Evolutionary conservation across 2,888 invertebrate genomes (phyloP).

Genomic region (Erebia palarica): DNA sequence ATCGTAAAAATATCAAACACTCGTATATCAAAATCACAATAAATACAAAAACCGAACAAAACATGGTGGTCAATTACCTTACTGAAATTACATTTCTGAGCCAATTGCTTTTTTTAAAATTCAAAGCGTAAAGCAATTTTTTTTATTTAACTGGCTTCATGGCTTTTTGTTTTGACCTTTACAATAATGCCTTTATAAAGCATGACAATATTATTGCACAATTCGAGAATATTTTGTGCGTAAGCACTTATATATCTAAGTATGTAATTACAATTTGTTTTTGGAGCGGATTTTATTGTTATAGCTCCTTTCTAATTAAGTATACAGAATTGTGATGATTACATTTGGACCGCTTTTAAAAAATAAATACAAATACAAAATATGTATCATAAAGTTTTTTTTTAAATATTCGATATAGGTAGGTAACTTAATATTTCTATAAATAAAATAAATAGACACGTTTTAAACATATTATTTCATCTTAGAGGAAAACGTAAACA

Average conservation of each 20-base stretch:
- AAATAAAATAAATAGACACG: slow-evolving; percentile 17
- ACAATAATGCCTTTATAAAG: slow-evolving; percentile 13
- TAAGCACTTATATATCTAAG: slow-evolving; percentile 40
- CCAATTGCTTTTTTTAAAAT: slow-evolving; percentile 30
- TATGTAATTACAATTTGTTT: slow-evolving; percentile 5
- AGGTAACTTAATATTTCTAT: slow-evolving; percentile 24
- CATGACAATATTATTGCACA: slow-evolving; percentile 10
- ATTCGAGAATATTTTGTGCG: slow-evolving; percentile 38
- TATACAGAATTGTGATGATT: slow-evolving; percentile 7
- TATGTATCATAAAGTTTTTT: slow-evolving; percentile 8
- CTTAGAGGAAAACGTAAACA: slow-evolving; percentile 24
- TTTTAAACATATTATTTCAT: slow-evolving; percentile 21
- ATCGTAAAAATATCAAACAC: slow-evolving; percentile 38
- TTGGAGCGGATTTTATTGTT: neutral
- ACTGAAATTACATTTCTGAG: slow-evolving; percentile 16
- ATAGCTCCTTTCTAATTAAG: slow-evolving; percentile 8
- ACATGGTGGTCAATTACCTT: slow-evolving; percentile 43
- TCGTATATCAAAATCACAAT: slow-evolving; percentile 40
- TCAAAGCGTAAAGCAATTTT: slow-evolving; percentile 45
- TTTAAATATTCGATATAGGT: slow-evolving; percentile 18
- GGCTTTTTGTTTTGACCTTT: slow-evolving; percentile 1
- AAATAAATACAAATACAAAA: slow-evolving; percentile 13
- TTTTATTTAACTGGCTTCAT: neutral
- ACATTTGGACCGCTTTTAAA: slow-evolving; percentile 22
- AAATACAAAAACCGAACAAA: slow-evolving; percentile 36